Evolutionary conservation across 2,797 vertebrate species (phyloP).

Genomic region (Dicrostonyx torquatus): DNA sequence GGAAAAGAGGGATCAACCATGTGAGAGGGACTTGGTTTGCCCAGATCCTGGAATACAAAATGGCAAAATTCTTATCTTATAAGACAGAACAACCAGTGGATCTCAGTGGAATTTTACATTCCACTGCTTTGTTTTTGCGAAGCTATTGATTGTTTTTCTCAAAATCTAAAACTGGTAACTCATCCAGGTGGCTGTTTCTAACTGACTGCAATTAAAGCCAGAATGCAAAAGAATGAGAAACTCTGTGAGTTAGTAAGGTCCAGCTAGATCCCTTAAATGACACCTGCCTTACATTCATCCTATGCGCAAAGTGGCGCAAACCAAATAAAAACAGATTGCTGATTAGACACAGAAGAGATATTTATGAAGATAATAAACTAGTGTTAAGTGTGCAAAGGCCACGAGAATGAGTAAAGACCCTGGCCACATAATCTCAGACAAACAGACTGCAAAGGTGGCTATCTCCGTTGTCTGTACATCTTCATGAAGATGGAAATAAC

Average conservation of each 20-base stretch:
- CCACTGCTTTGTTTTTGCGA: constrained; percentile 21
- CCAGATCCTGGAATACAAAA: not conserved
- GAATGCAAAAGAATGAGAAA: not conserved
- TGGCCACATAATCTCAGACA: not conserved
- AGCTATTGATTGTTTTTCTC: not conserved
- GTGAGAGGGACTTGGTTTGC: not conserved
- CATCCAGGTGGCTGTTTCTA: not conserved
- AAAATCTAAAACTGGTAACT: not conserved
- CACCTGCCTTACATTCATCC: not conserved
- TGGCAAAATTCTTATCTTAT: not conserved
- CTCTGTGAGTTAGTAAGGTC: not conserved
- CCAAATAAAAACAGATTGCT: not conserved
- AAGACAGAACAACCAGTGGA: not conserved
- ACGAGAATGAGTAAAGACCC: not conserved
- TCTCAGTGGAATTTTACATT: not conserved
- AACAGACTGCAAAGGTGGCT: not conserved
- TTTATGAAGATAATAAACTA: not conserved
- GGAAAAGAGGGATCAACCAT: not conserved
- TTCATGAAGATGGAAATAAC: not conserved
- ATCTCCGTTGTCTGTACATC: no score
- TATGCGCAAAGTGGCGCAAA: not conserved
- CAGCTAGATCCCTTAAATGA: not conserved
- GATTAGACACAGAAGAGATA: not conserved
- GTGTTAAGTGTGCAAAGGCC: not conserved
- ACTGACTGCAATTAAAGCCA: not conserved